Percentiles rank a stretch among this genome's conserved stretches.
phyloP scores from a whole-genome alignment of 1,140 invertebrate genomes.

The Orchesella cincta region DNA sequence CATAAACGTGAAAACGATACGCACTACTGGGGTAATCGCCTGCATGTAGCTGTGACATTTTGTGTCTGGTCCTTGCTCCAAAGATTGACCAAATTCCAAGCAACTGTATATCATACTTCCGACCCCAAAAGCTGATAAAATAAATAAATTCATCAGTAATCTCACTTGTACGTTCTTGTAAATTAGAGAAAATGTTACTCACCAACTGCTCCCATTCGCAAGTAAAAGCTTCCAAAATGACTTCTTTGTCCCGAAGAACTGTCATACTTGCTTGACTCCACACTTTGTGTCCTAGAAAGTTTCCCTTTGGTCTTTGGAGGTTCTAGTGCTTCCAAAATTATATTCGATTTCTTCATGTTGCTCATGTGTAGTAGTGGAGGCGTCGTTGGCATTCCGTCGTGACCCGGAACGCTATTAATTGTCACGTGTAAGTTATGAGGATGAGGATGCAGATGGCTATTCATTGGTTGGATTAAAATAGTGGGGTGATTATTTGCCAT shows the following conservation, averaged over 20 bases:
- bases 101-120: slow-evolving; percentile 71
- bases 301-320: slow-evolving; percentile 60
- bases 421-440: slow-evolving; percentile 5
- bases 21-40: slow-evolving; percentile 62
- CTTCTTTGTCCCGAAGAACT: slow-evolving; percentile 51
- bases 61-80: slow-evolving; percentile 60
- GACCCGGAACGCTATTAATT: slow-evolving; percentile 4
- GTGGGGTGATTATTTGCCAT: too few species aligned
- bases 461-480: neutral
- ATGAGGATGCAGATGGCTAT: neutral
- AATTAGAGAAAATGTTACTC: slow-evolving; percentile 55
- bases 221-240: slow-evolving; percentile 87
- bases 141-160: slow-evolving; percentile 30
- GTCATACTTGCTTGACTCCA: slow-evolving; percentile 56
- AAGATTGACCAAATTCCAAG: slow-evolving; percentile 67
- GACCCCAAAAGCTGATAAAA: slow-evolving; percentile 66
- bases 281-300: neutral
- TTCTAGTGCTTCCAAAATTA: slow-evolving; percentile 23
- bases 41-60: slow-evolving; percentile 62
- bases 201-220: slow-evolving; percentile 88
- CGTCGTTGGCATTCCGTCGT: neutral
- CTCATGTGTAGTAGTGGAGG: neutral
- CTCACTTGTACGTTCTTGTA: neutral
- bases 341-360: slow-evolving; percentile 21
- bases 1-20: slow-evolving; percentile 65